Conservation (phyloP, 2,113 vertebrate species). For the Tragelaphus buxtoni region DNA sequence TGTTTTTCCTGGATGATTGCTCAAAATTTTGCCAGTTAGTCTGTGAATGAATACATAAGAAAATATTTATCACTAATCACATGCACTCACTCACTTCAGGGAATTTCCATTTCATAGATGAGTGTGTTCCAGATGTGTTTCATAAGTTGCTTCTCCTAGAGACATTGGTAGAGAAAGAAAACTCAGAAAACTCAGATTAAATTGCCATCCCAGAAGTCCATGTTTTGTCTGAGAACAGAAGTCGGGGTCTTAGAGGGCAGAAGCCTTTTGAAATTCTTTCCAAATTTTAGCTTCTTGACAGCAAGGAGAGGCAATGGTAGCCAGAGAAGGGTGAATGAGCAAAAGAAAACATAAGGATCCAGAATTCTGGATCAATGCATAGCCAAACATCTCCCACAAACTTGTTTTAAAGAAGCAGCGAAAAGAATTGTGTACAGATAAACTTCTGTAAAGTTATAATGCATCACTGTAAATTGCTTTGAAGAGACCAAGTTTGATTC, state of each 20-base stretch:
- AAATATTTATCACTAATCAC: background rate
- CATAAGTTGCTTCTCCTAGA: background rate
- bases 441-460: background rate
- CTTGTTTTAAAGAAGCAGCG: background rate
- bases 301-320: background rate
- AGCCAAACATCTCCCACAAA: background rate
- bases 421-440: background rate
- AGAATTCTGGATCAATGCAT: background rate
- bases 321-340: background rate
- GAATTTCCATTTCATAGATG: background rate
- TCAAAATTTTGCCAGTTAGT: background rate
- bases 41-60: background rate
- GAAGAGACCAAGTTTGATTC: background rate
- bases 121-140: background rate
- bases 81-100: background rate
- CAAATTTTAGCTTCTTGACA: background rate
- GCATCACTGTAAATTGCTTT: background rate
- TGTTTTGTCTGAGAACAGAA: background rate
- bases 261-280: background rate
- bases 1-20: background rate
- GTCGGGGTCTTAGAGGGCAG: background rate
- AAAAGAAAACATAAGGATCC: background rate
- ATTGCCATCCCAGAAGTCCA: background rate
- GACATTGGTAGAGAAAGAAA: background rate
- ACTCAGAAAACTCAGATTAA: background rate